Evolutionary conservation across 2,113 vertebrate species (phyloP).

Genomic region (Gallinago undulata): DNA sequence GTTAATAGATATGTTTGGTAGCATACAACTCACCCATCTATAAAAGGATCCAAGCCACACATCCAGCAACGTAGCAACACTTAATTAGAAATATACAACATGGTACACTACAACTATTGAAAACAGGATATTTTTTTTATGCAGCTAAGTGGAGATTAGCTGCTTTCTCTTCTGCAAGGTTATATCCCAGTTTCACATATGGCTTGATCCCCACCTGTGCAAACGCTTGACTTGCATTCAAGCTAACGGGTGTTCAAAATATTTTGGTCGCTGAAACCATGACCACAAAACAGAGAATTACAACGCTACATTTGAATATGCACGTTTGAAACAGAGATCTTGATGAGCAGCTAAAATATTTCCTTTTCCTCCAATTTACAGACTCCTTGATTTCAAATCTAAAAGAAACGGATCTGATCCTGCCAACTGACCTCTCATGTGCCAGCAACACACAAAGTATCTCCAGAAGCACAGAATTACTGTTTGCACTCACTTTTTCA

Average conservation of each 20-base stretch:
- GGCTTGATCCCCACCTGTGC: neutral
- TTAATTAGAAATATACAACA: neutral
- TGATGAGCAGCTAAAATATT: neutral
- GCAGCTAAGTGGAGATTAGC: neutral
- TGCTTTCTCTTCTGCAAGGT: neutral
- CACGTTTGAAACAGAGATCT: neutral
- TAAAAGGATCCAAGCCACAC: neutral
- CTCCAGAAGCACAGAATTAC: neutral
- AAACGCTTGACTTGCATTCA: neutral
- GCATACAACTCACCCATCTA: neutral
- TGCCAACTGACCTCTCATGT: neutral
- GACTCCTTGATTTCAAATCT: neutral
- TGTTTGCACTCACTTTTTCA: neutral
- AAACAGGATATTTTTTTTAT: neutral
- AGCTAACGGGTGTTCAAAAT: neutral
- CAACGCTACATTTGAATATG: neutral
- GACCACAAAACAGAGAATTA: neutral
- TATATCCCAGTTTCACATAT: neutral
- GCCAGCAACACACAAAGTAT: neutral
- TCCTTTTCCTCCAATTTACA: neutral
- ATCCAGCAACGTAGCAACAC: neutral
- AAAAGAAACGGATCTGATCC: accelerated
- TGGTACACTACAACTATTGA: neutral
- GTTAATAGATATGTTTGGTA: neutral
- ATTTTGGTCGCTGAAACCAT: neutral